These are phyloP conservation scores for Dryobota labecula DNA, from an alignment of 2,888 invertebrate genomes.

Conservation along the genomic window DNA sequence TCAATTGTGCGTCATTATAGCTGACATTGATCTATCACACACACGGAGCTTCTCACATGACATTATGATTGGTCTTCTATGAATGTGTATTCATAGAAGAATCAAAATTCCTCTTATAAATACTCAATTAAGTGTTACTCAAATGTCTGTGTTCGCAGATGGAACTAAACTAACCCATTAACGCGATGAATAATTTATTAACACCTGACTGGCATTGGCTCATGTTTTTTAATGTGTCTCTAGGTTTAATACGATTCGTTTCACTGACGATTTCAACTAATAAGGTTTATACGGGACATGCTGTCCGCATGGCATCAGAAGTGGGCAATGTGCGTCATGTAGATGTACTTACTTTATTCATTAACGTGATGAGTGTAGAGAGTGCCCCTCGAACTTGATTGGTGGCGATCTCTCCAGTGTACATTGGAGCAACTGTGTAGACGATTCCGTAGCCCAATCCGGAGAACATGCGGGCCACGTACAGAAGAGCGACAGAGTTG, in stretches of 20 bases:
- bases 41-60: slow-evolving; percentile 22
- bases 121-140: slow-evolving; percentile 13
- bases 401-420: slow-evolving; percentile 91
- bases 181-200: slow-evolving; percentile 67
- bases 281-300: slow-evolving; percentile 9
- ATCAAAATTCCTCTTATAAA: slow-evolving; percentile 23
- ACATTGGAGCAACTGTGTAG: slow-evolving; percentile 92
- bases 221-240: slow-evolving; percentile 64
- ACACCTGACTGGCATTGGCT: slow-evolving; percentile 54
- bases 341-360: slow-evolving; percentile 87
- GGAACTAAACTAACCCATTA: slow-evolving; percentile 48
- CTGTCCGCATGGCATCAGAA: slow-evolving; percentile 20
- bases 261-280: slow-evolving; percentile 27
- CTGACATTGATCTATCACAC: slow-evolving; percentile 48
- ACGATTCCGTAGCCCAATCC: slow-evolving; percentile 92
- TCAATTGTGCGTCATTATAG: slow-evolving; percentile 40
- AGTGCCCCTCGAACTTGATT: slow-evolving; percentile 91
- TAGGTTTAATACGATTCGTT: slow-evolving; percentile 52
- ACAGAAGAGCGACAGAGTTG: slow-evolving; percentile 89
- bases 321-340: slow-evolving; percentile 14
- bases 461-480: slow-evolving; percentile 91
- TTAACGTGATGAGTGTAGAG: slow-evolving; percentile 91
- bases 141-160: slow-evolving; percentile 31
- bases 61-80: slow-evolving; percentile 11
- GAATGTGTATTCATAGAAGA: slow-evolving; percentile 3